Conservation (phyloP, 2,888 invertebrate species). For the Trichogramma evanescens region DNA sequence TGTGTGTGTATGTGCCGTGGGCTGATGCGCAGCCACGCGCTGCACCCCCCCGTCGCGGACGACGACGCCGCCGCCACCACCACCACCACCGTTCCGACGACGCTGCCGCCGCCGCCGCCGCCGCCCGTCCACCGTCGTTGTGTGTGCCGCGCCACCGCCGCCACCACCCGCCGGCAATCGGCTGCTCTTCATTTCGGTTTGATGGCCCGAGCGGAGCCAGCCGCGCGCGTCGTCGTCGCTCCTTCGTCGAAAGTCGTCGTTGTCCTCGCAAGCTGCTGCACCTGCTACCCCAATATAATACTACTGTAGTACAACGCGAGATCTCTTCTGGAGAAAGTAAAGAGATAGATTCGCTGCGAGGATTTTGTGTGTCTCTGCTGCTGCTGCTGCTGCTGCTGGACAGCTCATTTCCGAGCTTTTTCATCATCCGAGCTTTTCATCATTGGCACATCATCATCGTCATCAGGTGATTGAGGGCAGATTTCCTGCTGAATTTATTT, state of each 20-base stretch:
- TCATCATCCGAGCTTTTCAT: no score
- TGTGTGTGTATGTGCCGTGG: background rate
- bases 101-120: background rate
- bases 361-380: no score
- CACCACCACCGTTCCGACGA: background rate
- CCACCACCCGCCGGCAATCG: slow-evolving; percentile 23
- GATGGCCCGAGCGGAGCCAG: slow-evolving; percentile 20
- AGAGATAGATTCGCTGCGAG: no score
- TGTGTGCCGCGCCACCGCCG: background rate
- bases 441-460: background rate
- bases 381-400: no score
- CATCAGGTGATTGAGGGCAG: background rate
- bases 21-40: background rate
- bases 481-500: background rate
- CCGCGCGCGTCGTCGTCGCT: background rate
- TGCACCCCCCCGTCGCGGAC: background rate
- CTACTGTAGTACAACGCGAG: no score
- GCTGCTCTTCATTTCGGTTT: slow-evolving; percentile 30
- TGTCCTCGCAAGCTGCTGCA: no score
- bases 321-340: no score
- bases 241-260: no score
- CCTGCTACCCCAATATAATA: no score
- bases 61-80: background rate
- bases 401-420: no score
- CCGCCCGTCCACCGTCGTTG: background rate